Evolutionary conservation across 2,797 vertebrate genomes (phyloP), one percentile per base, ranked within the genome.

Genomic region (Lithobates sylvaticus): DNA sequence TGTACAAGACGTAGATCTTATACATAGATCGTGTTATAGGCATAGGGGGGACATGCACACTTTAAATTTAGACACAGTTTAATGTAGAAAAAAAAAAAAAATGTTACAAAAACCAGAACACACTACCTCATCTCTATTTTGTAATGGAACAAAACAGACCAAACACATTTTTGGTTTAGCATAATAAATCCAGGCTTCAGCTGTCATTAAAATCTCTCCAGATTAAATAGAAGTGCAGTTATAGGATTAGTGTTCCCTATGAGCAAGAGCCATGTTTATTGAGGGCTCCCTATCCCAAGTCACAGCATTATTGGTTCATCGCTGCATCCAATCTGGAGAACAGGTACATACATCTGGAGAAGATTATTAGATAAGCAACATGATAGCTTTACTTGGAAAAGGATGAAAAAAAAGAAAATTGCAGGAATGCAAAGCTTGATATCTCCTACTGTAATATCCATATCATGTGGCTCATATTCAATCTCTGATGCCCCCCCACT

Each of bases 71-170:
- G 1, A n/a, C n/a, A 12, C n/a, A 65, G 58, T 64, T 1, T 64
- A n/a, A 61, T 61, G n/a, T n/a, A 78, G 32, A 32, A 32, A 32
- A 26, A 26, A 39, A 74, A 72, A 72, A 72, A 74, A 80, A 73
- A 34, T 23, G 54, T 72, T 86, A 86, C 54, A 86, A 78, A 54
- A 74, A 34, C 81, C 81, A 87, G 86, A 87, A 70, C 81, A 79
- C 39, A 77, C 29, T 84, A 87, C 86, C 58, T 87, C 86, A 87
- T 44, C 76, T 68, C 64, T 75, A 87, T 84, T 67, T 80, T 87
- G 86, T 87, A 87, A 87, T 80, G 81, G 86, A 87, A 87, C 71
- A 84, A 87, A 83, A 80, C 71, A 70, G 68, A 74, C 61, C 76
- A 75, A 87, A 87, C 78, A 80, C 65, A 80, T 84, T 84, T 84